Evolutionary conservation across 1,140 invertebrate genomes (phyloP), one percentile per base, ranked within the genome.

Genomic region (Lucilia cuprina): DNA sequence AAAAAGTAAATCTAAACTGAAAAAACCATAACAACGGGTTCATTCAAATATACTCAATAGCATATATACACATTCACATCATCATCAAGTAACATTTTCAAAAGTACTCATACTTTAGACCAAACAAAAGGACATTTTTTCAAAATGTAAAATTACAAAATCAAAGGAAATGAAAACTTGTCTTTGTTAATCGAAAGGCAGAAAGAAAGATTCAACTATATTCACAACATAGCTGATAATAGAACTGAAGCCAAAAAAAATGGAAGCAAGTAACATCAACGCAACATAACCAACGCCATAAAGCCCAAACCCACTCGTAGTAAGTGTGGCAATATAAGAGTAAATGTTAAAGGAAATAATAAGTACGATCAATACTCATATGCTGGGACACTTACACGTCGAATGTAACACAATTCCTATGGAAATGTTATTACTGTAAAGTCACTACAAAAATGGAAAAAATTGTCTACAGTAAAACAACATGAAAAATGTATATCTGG

Each of bases 141-240:
- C 74, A 77, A 77, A 77, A 77, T 77, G 74, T 41, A 77, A 77
- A 77, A 77, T 77, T 34, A 77, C n/a, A 77, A 77, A 77, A 77
- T 77, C 74, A 77, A 77, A 77, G 74, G 74, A 77, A 77, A 77
- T 77, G 74, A 77, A 77, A 77, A 77, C 74, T 77, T 77, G 34
- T 77, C 74, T 77, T 77, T 77, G 34, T 77, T 4, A 41, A 41
- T 41, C 5, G 74, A 77, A 41, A 77, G 74, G 35, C 74, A 77
- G 50, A 55, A 5, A 55, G 3, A 74, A n/a, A 74, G 19, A 74
- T 5, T 5, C 70, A 74, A n/a, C 1, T 30, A 77, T 14, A 77
- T n/a, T 3, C 34, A 77, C 4, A 10, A 12, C 50, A 74, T 13
- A 74, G 4, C 9, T 75, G 25, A 13, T 55, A 12, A 17, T 55